phyloP scores from a whole-genome alignment of 2,797 vertebrate species.

The Phalanger gymnotis region DNA sequence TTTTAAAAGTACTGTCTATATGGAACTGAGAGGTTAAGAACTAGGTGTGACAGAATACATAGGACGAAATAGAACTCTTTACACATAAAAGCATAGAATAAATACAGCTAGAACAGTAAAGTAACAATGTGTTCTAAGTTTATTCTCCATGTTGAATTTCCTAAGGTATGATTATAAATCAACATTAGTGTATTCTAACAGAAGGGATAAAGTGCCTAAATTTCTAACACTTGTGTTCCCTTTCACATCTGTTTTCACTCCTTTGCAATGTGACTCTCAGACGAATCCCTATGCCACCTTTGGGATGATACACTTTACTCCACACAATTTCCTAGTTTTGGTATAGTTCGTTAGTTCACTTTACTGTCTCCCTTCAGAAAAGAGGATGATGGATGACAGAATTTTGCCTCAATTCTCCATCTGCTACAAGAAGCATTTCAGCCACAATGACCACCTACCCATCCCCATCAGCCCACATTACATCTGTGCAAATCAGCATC shows the following conservation, averaged over 20 bases:
- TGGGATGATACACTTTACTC: not conserved
- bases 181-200: slow-evolving; percentile 33
- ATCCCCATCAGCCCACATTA: slow-evolving; percentile 61
- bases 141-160: slow-evolving; percentile 40
- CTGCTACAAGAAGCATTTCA: slow-evolving; percentile 41
- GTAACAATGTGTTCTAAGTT: slow-evolving; percentile 19
- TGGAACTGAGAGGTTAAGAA: slow-evolving; percentile 52
- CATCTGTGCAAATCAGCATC: slow-evolving; percentile 69
- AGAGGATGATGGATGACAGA: slow-evolving; percentile 5
- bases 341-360: not conserved
- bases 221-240: not conserved
- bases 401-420: slow-evolving; percentile 16
- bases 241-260: slow-evolving; percentile 8
- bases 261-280: slow-evolving; percentile 27
- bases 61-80: slow-evolving; percentile 36
- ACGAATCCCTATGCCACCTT: slow-evolving; percentile 11
- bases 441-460: slow-evolving; percentile 59
- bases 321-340: slow-evolving; percentile 1
- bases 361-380: slow-evolving; percentile 12
- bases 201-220: slow-evolving; percentile 5
- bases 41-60: slow-evolving; percentile 39
- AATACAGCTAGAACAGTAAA: slow-evolving; percentile 35
- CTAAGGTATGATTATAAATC: not conserved
- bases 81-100: slow-evolving; percentile 34
- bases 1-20: slow-evolving; percentile 55